These are phyloP conservation scores for Dolichallabes microphthalmus DNA, from an alignment of 2,113 vertebrate genomes.

Conservation along the genomic window DNA sequence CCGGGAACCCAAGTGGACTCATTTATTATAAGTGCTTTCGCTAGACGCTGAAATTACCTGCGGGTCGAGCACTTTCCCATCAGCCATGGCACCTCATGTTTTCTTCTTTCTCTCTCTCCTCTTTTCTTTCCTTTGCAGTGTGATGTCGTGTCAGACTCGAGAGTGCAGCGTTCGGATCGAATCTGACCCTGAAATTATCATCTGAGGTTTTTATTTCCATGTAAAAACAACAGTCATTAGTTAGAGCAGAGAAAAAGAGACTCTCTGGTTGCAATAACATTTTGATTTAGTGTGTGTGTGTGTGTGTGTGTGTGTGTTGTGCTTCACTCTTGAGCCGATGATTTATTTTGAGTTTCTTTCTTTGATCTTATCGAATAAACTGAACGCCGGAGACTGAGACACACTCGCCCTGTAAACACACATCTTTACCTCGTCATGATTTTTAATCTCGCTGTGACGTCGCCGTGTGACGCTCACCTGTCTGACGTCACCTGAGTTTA, in stretches of 20 bases:
- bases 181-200: slow-evolving; percentile 25
- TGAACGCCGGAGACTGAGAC: not conserved
- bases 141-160: not conserved
- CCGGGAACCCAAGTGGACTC: slow-evolving; percentile 14
- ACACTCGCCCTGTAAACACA: not conserved
- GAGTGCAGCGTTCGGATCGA: not conserved
- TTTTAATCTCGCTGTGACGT: not conserved
- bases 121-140: not conserved
- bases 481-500: not conserved
- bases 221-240: slow-evolving; percentile 30
- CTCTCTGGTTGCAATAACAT: slow-evolving; percentile 18
- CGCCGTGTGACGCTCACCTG: not conserved
- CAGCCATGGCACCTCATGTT: not conserved
- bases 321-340: not conserved
- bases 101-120: not conserved
- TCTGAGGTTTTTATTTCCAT: slow-evolving; percentile 31
- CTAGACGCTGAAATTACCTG: not conserved
- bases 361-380: not conserved
- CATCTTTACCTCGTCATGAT: not conserved
- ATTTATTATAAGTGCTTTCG: slow-evolving; percentile 20
- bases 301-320: not conserved
- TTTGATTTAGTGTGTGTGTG: slow-evolving; percentile 20
- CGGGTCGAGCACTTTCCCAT: not conserved
- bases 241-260: not conserved
- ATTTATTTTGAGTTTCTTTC: not conserved